Evolutionary conservation across 2,888 invertebrate genomes (phyloP).

Genomic region (Silvanus unidentatus): DNA sequence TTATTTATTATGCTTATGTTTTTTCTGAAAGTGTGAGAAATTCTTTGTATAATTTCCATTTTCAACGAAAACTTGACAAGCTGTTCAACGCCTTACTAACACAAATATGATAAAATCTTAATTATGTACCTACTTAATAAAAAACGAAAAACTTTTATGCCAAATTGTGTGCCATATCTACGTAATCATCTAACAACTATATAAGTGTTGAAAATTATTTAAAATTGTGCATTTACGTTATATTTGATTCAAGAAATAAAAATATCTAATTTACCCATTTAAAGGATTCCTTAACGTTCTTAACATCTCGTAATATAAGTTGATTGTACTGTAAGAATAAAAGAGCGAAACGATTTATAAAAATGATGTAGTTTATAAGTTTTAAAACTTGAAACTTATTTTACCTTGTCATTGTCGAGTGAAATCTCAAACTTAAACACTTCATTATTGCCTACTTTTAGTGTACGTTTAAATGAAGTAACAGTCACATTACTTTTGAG

Average conservation of each 20-base stretch:
- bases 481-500: constrained; percentile 4
- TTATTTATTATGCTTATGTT: no score
- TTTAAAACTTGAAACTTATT: constrained; percentile 9
- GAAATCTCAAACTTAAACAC: constrained; percentile 16
- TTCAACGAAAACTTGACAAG: constrained; percentile 8
- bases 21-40: no score
- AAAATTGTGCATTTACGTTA: no score
- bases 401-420: constrained; percentile 15
- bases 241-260: no score
- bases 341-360: constrained; percentile 6
- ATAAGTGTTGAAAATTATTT: no score
- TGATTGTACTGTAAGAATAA: constrained; percentile 9
- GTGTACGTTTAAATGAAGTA: constrained; percentile 10
- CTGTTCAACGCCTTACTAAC: constrained; percentile 11
- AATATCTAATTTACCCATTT: constrained; percentile 13
- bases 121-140: not conserved
- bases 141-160: not conserved
- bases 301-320: constrained; percentile 10
- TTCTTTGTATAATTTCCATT: no score
- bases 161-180: no score
- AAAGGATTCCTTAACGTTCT: constrained; percentile 11
- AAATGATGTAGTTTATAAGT: constrained; percentile 3
- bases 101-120: constrained; percentile 1
- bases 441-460: constrained; percentile 13
- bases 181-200: no score